Evolutionary conservation across 2,113 vertebrate genomes (phyloP).

Genomic region (Channa argus): DNA sequence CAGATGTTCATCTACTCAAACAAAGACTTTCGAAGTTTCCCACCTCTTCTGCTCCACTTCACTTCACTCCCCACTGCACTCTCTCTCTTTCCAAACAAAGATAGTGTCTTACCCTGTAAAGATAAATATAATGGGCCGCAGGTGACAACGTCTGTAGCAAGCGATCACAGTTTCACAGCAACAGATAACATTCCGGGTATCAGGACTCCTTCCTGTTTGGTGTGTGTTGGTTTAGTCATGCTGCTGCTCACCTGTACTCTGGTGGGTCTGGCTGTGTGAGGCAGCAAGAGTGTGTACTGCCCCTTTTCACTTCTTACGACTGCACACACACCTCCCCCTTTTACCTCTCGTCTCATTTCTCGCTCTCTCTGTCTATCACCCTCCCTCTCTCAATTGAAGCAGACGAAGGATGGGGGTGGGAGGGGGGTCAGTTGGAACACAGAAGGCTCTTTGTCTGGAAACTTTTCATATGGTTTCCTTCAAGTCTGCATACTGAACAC

Average conservation of each 20-base stretch:
- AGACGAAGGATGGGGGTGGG: slow-evolving; percentile 75
- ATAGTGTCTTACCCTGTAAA: slow-evolving; percentile 59
- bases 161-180: slow-evolving; percentile 13
- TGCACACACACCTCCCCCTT: slow-evolving; percentile 56
- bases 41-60: slow-evolving; percentile 43
- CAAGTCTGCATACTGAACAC: slow-evolving; percentile 87
- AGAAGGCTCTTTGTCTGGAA: slow-evolving; percentile 85
- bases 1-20: slow-evolving; percentile 78
- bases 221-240: slow-evolving; percentile 36
- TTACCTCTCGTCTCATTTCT: slow-evolving; percentile 49
- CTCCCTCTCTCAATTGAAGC: slow-evolving; percentile 57
- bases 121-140: slow-evolving; percentile 54
- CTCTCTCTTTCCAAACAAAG: slow-evolving; percentile 55
- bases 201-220: slow-evolving; percentile 44
- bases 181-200: slow-evolving; percentile 47
- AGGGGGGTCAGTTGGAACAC: slow-evolving; percentile 83
- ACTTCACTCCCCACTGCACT: background rate
- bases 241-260: slow-evolving; percentile 79
- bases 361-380: slow-evolving; percentile 27
- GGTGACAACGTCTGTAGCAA: slow-evolving; percentile 53
- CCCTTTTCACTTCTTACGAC: slow-evolving; percentile 75
- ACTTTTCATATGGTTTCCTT: slow-evolving; percentile 87
- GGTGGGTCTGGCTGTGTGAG: slow-evolving; percentile 67
- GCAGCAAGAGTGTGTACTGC: slow-evolving; percentile 64
- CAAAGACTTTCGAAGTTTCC: slow-evolving; percentile 72